Percentiles rank a stretch among this genome's conserved stretches.
phyloP scores from a whole-genome alignment of 2,888 invertebrate species.

The Leptarthrus brevirostris region DNA sequence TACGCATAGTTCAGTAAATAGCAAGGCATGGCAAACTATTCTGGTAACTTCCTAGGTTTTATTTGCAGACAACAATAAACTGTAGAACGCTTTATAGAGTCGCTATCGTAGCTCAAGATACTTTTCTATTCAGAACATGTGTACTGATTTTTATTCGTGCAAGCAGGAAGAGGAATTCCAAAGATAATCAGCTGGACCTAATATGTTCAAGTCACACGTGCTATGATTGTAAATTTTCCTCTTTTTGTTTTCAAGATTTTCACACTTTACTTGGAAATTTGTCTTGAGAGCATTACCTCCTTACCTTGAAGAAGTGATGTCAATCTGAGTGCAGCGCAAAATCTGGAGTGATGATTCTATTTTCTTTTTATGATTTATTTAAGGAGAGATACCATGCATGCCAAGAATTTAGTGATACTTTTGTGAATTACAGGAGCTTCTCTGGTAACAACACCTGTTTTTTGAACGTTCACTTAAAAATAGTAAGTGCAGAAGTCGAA shows the following conservation, averaged over 20 bases:
- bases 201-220: constrained; percentile 11
- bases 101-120: background rate
- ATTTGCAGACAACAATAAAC: background rate
- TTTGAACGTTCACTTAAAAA: too few species aligned
- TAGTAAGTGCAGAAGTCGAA: too few species aligned
- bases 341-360: too few species aligned
- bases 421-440: too few species aligned
- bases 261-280: background rate
- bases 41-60: background rate
- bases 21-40: too few species aligned
- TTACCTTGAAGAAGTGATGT: too few species aligned
- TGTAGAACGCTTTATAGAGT: background rate
- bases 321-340: too few species aligned
- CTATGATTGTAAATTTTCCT: constrained; percentile 11
- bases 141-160: constrained; percentile 15
- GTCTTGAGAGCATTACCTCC: background rate
- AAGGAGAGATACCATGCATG: too few species aligned
- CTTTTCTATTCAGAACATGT: constrained; percentile 20
- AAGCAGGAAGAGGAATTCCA: constrained; percentile 1
- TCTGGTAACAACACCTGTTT: too few species aligned
- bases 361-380: too few species aligned
- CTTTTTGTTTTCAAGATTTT: background rate
- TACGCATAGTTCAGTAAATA: too few species aligned
- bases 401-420: too few species aligned
- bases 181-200: constrained; percentile 24